Evolutionary conservation across 2,113 vertebrate genomes (phyloP), one percentile per base, ranked within the genome.

Genomic region (Centropus unirufus): DNA sequence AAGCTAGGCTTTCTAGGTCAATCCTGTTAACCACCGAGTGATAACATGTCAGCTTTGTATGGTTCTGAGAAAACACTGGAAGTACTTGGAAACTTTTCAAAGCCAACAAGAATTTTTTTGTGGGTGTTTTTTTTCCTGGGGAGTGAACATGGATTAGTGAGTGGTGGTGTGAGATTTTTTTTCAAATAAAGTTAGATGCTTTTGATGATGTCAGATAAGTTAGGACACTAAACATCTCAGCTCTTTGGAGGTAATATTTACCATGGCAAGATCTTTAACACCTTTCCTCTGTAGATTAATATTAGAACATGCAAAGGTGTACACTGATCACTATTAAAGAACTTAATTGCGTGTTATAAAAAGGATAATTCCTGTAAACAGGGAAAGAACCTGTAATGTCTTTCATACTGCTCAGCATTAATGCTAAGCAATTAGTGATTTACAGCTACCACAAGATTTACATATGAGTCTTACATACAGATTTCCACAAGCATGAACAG

Each of bases 91-190:
- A 85, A 51, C 11, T 40, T 80, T 66, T 72, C 22, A 51, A 73
- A 83, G 5, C 3, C 27, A 70, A 27, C 30, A 70, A 40, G 5
- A 2, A 57, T 34, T 83, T 34, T 52, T 26, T 57, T 19, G 22
- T 2, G 3, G 6, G 10, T 5, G 17, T 64, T 44, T 23, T 32
- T 30, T 39, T 36, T 59, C 26, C 9, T n/a, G 22, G 6, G 1
- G 0, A 0, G 22, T 23, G 49, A 49, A 22, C 22, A 12, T 16
- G 4, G 2, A 13, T 19, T 62, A 32, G 11, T 55, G 39, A 42
- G 2, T 55, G 9, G 4, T 77, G 3, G 16, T 46, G 44, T 51
- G 18, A 14, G 11, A 22, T 9, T 47, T 59, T n/a, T 63, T 63
- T 19, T 12, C 0, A 9, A 42, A 34, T 52, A 63, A 13, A 63